Evolutionary conservation across 1,140 invertebrate species (phyloP), one percentile per base, ranked within the genome.

Genomic region (Zaprionus camerounensis): DNA sequence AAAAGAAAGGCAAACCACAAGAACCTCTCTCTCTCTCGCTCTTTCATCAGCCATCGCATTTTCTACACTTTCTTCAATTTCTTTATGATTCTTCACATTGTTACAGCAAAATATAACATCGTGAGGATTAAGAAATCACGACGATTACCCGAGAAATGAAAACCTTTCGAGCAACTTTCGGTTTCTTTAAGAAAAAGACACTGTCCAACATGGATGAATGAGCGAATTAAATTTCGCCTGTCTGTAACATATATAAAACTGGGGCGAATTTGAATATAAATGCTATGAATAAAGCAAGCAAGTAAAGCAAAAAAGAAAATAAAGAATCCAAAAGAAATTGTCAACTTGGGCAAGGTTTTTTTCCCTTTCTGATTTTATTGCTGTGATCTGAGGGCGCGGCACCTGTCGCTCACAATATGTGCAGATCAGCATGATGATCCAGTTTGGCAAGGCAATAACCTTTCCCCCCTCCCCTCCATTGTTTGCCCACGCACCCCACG

Each of bases 1-100:
- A 41, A 46, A 17, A n/a, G n/a, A 46, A 46, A 17, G 41, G 41
- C 41, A 17, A 46, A 46, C 41, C 41, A n/a, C 41, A 46, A 46
- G 41, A 17, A 46, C 6, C n/a, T 46, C 31, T 7, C 15, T 15
- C 15, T n/a, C 38, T 28, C 26, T 28, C 26, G 5, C 26, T 26
- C 6, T 28, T 28, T 28, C 1, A 28, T 6, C 26, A 1, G 26
- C 26, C 6, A 28, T 26, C 24, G 28, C 28, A 28, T 31, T 31
- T 31, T 0, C 2, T 11, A 11, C 31, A 28, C 9, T 44, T 9
- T 44, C 41, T 17, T 17, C n/a, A 44, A 15, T 44, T 17, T 44
- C n/a, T 44, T 17, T 2, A 3, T n/a, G 2, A 17, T 44, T 44
- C 41, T 44, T n/a, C 41, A 17, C 41, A 44, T 44, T 38, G 36